Percentiles rank a stretch among this genome's conserved stretches.
Evolutionary conservation across 2,113 vertebrate species (phyloP).

Genomic region (Tor tambroides): DNA sequence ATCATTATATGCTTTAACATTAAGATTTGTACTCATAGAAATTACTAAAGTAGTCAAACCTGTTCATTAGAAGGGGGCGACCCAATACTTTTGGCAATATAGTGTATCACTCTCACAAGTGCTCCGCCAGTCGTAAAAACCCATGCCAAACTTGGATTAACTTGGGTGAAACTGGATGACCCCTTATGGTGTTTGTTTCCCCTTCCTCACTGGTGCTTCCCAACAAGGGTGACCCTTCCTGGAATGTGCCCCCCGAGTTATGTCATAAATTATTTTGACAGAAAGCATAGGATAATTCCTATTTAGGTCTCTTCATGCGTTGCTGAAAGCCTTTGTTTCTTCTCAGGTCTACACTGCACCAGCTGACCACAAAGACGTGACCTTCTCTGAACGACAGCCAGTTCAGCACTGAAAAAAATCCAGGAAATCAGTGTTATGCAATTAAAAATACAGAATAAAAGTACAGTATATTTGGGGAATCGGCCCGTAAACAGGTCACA

Average conservation of each 20-base stretch:
- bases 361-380: neutral
- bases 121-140: slow-evolving; percentile 18
- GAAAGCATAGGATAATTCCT: neutral
- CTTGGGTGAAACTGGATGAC: slow-evolving; percentile 38
- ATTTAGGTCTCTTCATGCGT: neutral
- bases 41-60: too few relatives aligned
- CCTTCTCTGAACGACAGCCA: neutral
- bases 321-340: slow-evolving; percentile 15
- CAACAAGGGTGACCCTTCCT: slow-evolving; percentile 10
- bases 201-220: slow-evolving; percentile 25
- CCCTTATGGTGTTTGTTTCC: slow-evolving; percentile 8
- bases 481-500: slow-evolving; percentile 33
- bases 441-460: slow-evolving; percentile 3
- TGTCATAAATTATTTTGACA: slow-evolving; percentile 21
- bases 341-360: neutral
- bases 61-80: too few relatives aligned
- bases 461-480: slow-evolving; percentile 12
- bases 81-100: too few relatives aligned
- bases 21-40: too few relatives aligned
- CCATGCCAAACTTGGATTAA: slow-evolving; percentile 29
- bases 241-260: slow-evolving; percentile 5
- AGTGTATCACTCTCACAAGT: neutral
- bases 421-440: slow-evolving; percentile 9
- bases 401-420: neutral
- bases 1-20: too few relatives aligned